Conservation (phyloP, 2,113 vertebrate species). For the Thymallus thymallus region DNA sequence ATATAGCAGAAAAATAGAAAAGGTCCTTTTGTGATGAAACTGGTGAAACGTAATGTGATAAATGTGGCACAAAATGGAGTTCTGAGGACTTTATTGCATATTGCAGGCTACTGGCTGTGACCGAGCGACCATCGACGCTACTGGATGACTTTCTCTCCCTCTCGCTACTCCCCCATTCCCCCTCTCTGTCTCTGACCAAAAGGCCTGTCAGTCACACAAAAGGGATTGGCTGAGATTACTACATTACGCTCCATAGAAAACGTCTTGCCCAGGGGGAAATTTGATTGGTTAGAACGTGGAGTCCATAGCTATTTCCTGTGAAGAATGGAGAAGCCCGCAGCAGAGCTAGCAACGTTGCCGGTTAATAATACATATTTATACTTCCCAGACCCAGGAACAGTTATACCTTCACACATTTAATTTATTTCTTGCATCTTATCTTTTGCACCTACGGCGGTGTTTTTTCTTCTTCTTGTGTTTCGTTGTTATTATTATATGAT, state of each 20-base stretch:
- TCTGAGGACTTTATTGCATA: slow-evolving; percentile 71
- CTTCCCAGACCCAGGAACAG: slow-evolving; percentile 51
- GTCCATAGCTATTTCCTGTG: slow-evolving; percentile 69
- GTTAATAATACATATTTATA: slow-evolving; percentile 72
- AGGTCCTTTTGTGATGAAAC: slow-evolving; percentile 66
- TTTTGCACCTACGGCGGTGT: slow-evolving; percentile 60
- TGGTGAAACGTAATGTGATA: slow-evolving; percentile 70
- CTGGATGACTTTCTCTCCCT: slow-evolving; percentile 61
- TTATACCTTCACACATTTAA: slow-evolving; percentile 63
- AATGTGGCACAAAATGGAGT: slow-evolving; percentile 73
- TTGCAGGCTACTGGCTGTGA: slow-evolving; percentile 71
- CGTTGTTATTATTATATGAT: slow-evolving; percentile 52
- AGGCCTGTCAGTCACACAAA: slow-evolving; percentile 76
- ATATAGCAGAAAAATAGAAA: slow-evolving; percentile 58
- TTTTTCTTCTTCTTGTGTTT: slow-evolving; percentile 58
- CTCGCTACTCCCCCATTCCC: slow-evolving; percentile 35
- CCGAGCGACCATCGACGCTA: slow-evolving; percentile 14
- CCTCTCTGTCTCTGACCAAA: slow-evolving; percentile 59
- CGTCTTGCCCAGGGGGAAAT: slow-evolving; percentile 76
- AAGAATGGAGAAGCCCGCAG: slow-evolving; percentile 54
- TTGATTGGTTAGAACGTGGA: slow-evolving; percentile 81
- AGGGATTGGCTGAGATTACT: slow-evolving; percentile 81
- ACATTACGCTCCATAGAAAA: slow-evolving; percentile 68
- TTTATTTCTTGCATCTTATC: slow-evolving; percentile 69
- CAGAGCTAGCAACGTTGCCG: slow-evolving; percentile 38